Percentiles rank a stretch among this genome's conserved stretches.
These are phyloP conservation scores for Girardinichthys multiradiatus DNA, from an alignment of 2,113 vertebrate species.

Conservation along the genomic window DNA sequence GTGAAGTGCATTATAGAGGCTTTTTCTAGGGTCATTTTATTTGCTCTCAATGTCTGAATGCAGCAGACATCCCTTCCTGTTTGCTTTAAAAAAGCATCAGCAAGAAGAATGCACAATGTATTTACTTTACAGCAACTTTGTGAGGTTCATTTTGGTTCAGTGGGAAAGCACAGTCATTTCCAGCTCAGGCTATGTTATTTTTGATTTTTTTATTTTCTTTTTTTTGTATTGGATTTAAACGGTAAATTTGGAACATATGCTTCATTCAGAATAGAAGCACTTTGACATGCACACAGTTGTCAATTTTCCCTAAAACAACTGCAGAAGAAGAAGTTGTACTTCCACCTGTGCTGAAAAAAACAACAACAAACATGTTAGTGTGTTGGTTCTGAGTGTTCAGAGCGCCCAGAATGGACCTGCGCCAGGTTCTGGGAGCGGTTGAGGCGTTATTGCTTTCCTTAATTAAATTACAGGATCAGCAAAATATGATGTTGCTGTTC, in stretches of 20 bases:
- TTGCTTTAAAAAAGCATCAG: slow-evolving; percentile 36
- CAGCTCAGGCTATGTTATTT: background rate
- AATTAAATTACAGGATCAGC: too few species aligned
- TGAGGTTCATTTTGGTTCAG: slow-evolving; percentile 10
- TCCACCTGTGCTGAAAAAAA: too few species aligned
- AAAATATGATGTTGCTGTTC: too few species aligned
- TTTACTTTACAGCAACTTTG: slow-evolving; percentile 24
- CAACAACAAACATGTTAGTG: too few species aligned
- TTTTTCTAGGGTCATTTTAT: slow-evolving; percentile 38
- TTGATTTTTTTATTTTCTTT: background rate
- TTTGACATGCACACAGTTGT: too few species aligned
- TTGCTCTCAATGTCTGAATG: slow-evolving; percentile 19
- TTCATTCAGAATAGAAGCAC: too few species aligned
- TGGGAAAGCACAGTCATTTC: background rate
- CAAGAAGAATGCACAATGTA: slow-evolving; percentile 31
- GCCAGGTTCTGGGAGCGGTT: too few species aligned
- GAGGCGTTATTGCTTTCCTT: too few species aligned
- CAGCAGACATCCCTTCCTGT: slow-evolving; percentile 9
- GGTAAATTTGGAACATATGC: background rate
- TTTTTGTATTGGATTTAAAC: background rate
- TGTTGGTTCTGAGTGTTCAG: too few species aligned
- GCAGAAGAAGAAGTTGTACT: too few species aligned
- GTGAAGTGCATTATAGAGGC: slow-evolving; percentile 40
- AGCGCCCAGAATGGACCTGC: too few species aligned
- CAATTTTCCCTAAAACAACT: too few species aligned